A percentile compares a stretch with the other conserved stretches of the same genome.
These are phyloP conservation scores for Acrocephalus scirpaceus DNA, from an alignment of 2,797 vertebrate genomes.

Conservation along the genomic window DNA sequence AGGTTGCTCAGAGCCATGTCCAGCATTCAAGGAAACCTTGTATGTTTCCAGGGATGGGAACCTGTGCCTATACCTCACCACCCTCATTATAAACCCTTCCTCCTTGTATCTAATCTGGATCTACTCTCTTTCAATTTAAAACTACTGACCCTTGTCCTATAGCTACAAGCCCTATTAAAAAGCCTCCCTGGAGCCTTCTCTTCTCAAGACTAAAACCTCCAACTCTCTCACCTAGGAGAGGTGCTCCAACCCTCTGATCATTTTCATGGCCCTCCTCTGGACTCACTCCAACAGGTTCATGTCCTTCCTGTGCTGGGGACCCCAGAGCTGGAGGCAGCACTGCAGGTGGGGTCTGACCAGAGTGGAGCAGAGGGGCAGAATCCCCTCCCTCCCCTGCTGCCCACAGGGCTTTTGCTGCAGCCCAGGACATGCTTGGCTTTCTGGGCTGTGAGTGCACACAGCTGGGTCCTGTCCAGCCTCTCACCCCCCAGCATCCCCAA, in stretches of 20 bases:
- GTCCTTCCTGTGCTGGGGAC: neutral
- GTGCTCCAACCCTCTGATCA: neutral
- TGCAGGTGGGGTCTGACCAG: neutral
- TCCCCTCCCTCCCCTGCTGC: neutral
- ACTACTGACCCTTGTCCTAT: neutral
- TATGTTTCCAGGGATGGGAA: neutral
- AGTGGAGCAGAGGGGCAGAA: neutral
- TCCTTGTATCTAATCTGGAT: neutral
- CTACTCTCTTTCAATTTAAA: neutral
- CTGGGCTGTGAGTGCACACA: neutral
- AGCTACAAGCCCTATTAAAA: neutral
- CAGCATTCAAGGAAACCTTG: neutral
- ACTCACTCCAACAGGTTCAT: fast-evolving
- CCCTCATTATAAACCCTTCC: neutral
- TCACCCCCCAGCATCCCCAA: neutral
- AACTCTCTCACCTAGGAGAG: neutral
- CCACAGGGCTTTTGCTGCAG: neutral
- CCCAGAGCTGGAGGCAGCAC: neutral
- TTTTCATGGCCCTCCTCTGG: neutral
- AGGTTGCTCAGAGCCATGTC: neutral
- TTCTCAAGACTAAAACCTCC: neutral
- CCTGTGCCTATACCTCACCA: neutral
- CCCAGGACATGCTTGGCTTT: neutral
- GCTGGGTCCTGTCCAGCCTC: neutral
- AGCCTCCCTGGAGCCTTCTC: neutral